These are phyloP conservation scores for Deroplatys truncata DNA, from an alignment of 2,888 invertebrate genomes.

Conservation along the genomic window DNA sequence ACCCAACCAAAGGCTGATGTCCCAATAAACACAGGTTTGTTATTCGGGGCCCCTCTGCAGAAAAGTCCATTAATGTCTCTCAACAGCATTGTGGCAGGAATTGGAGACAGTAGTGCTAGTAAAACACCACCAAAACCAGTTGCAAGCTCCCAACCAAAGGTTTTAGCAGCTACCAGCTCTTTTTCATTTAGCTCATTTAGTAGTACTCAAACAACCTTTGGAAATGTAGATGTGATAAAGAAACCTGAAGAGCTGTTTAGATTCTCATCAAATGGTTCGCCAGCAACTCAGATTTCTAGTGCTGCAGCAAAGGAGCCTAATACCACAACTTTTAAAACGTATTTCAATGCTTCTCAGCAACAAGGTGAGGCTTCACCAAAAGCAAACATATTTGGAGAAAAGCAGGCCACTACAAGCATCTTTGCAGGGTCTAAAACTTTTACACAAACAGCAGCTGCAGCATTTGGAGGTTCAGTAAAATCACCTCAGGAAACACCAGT, in stretches of 20 bases:
- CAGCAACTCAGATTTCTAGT: background rate
- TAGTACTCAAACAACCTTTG: background rate
- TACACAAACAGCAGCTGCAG: background rate
- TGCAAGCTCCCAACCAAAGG: background rate
- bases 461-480: background rate
- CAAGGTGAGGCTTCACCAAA: background rate
- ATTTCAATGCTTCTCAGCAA: background rate
- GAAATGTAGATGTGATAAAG: background rate
- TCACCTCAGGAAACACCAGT: background rate
- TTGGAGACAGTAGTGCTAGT: constrained; percentile 27
- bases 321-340: background rate
- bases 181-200: background rate
- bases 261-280: background rate
- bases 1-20: background rate
- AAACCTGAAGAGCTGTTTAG: background rate
- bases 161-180: background rate
- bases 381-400: background rate
- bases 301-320: background rate
- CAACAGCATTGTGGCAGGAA: constrained; percentile 41
- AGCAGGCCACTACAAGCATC: background rate
- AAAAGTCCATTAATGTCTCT: constrained; percentile 41
- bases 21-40: background rate
- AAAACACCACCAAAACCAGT: background rate
- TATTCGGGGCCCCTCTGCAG: constrained; percentile 20
- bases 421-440: background rate